Percentiles rank a stretch among this genome's conserved stretches.
phyloP scores from a whole-genome alignment of 2,888 invertebrate genomes.

The Chouioia cunea region DNA sequence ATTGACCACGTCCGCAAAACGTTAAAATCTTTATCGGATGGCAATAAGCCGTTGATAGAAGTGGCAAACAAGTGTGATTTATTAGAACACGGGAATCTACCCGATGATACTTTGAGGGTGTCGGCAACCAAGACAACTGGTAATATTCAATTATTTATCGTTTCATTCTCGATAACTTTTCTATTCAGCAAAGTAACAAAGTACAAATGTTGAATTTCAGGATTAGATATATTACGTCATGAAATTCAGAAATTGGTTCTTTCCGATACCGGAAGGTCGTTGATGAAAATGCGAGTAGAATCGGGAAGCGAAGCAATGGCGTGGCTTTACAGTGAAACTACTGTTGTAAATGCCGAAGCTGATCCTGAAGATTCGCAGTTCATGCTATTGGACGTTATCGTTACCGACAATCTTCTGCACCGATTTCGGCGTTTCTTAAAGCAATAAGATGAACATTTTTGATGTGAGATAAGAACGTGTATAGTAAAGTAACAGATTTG shows the following conservation, averaged over 20 bases:
- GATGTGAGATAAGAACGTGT: background rate
- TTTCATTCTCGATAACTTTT: conserved; percentile 13
- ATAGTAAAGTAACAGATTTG: background rate
- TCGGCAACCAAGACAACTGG: conserved; percentile 70
- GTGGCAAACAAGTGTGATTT: conserved; percentile 84
- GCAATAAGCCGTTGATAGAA: conserved; percentile 70
- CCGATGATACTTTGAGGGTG: conserved; percentile 65
- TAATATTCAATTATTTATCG: conserved; percentile 27
- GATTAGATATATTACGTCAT: conserved; percentile 68
- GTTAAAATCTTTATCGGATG: conserved; percentile 71
- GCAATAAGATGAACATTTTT: conserved; percentile 9
- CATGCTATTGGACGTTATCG: conserved; percentile 73
- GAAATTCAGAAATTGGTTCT: conserved; percentile 71
- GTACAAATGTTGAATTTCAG: conserved; percentile 52
- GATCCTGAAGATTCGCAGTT: conserved; percentile 71
- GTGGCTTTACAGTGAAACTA: conserved; percentile 78
- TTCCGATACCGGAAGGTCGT: conserved; percentile 70
- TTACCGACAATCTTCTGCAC: conserved; percentile 71
- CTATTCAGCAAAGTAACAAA: background rate
- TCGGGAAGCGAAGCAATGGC: conserved; percentile 73
- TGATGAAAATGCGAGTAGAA: conserved; percentile 72
- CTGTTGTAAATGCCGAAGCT: conserved; percentile 70
- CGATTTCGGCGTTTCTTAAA: conserved; percentile 70
- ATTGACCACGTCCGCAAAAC: conserved; percentile 78
- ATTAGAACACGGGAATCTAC: conserved; percentile 54